Evolutionary conservation across 2,888 invertebrate genomes (phyloP), one percentile per base, ranked within the genome.

Genomic region (Heliconius charithonia): DNA sequence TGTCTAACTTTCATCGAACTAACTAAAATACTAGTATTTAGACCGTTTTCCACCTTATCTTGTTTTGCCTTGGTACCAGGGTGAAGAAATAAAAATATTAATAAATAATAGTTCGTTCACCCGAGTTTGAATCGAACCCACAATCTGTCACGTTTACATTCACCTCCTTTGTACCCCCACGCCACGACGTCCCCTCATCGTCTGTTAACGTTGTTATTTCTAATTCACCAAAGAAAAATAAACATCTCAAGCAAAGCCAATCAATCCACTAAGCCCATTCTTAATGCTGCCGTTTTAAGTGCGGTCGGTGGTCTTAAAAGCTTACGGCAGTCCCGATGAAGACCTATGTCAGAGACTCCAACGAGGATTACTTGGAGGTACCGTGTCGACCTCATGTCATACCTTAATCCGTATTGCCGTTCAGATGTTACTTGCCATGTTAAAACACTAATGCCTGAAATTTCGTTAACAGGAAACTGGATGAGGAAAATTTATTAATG

Each of bases 311-410:
- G 78, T 80, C 80, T 82, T 82, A 82, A 78, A 78, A 81, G 83
- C 83, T 83, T 79, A 81, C 69, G 74, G 70, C 70, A 75, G 70
- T 77, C 45, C 76, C 76, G 83, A 82, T 81, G 83, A 80, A 77
- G 79, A 83, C 82, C 83, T 81, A 78, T 76, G 82, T 83, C 83
- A 81, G 76, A 76, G 77, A 78, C 77, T 70, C 81, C 79, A 78
- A 67, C 67, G 70, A 74, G 80, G 81, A 79, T 82, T 80, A 81
- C 32, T 27, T 65, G 41, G 37, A 22, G 76, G 79, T 74, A 79
- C 81, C 74, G 79, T 78, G 81, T 82, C 82, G 79, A 62, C 78
- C 80, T 78, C 76, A 51, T 67, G 81, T 78, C 78, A 81, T 73
- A 76, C 56, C 76, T 81, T 81, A 81, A 81, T 78, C 78, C 75